These are phyloP conservation scores for Oryzias celebensis DNA, from an alignment of 2,113 vertebrate genomes.

Conservation along the genomic window DNA sequence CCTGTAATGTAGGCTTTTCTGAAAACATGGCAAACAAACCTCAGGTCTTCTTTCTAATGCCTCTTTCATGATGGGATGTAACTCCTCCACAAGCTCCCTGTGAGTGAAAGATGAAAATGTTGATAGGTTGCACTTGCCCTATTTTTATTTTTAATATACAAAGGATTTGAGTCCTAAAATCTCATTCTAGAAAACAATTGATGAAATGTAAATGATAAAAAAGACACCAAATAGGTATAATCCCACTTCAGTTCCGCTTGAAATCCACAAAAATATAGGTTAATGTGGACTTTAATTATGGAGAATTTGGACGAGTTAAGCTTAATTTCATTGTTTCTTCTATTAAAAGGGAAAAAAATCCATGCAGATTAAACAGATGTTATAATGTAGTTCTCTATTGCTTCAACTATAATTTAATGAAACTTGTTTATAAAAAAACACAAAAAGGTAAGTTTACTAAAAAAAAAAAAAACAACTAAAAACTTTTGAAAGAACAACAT, in stretches of 20 bases:
- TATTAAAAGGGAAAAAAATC: conserved; percentile 11
- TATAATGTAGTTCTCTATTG: background rate
- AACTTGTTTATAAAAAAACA: background rate
- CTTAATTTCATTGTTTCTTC: conserved; percentile 64
- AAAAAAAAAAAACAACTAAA: background rate
- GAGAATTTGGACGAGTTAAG: conserved; percentile 58
- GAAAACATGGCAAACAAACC: conserved; percentile 70
- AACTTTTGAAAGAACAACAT: background rate
- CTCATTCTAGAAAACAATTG: conserved; percentile 32
- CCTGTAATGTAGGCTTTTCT: background rate
- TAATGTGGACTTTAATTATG: conserved; percentile 33
- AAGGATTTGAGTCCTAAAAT: conserved; percentile 13
- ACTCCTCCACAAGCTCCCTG: conserved; percentile 95
- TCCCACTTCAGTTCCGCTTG: conserved; percentile 36
- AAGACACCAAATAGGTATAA: conserved; percentile 73
- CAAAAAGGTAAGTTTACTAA: background rate
- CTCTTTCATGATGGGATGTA: conserved; percentile 98
- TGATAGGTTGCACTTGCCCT: background rate
- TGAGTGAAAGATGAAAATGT: conserved; percentile 20
- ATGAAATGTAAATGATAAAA: conserved; percentile 76
- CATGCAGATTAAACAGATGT: background rate
- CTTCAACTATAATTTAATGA: background rate
- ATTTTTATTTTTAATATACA: conserved; percentile 17
- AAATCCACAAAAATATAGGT: conserved; percentile 43
- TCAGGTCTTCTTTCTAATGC: conserved; percentile 94